Percentiles rank a stretch among this genome's conserved stretches.
Evolutionary conservation across 2,888 invertebrate genomes (phyloP).

Genomic region (Sarcophaga variegata): DNA sequence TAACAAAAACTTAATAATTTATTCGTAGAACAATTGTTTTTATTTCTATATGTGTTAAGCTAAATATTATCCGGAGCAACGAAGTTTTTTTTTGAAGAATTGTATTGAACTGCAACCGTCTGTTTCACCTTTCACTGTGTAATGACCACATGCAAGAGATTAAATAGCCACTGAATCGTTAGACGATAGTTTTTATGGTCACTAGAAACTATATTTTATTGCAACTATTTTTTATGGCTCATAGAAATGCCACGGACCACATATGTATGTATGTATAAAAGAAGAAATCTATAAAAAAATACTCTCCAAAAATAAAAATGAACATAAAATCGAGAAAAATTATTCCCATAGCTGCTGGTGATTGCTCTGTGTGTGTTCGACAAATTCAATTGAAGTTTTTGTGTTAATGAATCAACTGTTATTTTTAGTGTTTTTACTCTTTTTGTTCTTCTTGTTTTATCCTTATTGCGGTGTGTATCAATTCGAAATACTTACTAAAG

Average conservation of each 20-base stretch:
- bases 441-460: not conserved
- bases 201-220: slow-evolving; percentile 28
- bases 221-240: slow-evolving; percentile 19
- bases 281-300: not conserved
- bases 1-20: too few relatives aligned
- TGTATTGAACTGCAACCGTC: too few relatives aligned
- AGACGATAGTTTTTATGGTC: not conserved
- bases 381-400: slow-evolving; percentile 55
- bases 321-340: not conserved
- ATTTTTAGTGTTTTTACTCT: slow-evolving; percentile 7
- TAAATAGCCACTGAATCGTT: not conserved
- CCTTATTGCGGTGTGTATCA: not conserved
- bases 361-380: slow-evolving; percentile 55
- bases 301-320: not conserved
- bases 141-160: not conserved
- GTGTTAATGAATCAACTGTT: slow-evolving; percentile 51
- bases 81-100: too few relatives aligned
- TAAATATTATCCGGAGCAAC: too few relatives aligned
- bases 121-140: not conserved
- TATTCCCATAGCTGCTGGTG: slow-evolving; percentile 9
- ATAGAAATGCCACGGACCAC: slow-evolving; percentile 7
- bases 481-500: not conserved
- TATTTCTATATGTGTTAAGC: too few relatives aligned
- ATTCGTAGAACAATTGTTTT: too few relatives aligned
- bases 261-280: too few relatives aligned